Conservation (phyloP, 2,888 invertebrate genomes). For the Lasioglossum calceatum region DNA sequence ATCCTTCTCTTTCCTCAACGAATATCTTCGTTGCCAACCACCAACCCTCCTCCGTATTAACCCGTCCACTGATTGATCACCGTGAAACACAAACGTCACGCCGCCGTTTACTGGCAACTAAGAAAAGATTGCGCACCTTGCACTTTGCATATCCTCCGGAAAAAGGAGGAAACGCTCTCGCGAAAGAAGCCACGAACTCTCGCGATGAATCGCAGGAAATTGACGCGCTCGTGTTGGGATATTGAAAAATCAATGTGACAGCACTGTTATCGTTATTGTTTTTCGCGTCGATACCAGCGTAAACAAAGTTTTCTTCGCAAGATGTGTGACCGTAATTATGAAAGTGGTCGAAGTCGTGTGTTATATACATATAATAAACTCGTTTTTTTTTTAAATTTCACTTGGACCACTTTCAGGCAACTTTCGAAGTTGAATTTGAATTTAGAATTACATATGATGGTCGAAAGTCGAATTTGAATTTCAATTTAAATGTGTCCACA, state of each 20-base stretch:
- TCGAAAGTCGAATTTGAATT: too few relatives aligned
- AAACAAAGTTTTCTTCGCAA: neutral
- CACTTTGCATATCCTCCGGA: neutral
- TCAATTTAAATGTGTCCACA: too few relatives aligned
- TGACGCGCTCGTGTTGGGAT: neutral
- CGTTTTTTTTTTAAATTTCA: too few relatives aligned
- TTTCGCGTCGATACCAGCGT: neutral
- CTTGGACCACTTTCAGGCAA: too few relatives aligned
- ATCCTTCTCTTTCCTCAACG: conserved; percentile 13
- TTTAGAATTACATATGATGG: too few relatives aligned
- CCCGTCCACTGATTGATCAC: conserved; percentile 24
- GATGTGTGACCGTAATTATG: too few relatives aligned
- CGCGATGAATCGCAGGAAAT: neutral
- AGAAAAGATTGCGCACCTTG: neutral
- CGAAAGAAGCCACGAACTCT: neutral
- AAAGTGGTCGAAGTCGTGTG: too few relatives aligned
- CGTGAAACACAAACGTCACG: conserved; percentile 5
- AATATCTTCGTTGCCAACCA: conserved; percentile 7
- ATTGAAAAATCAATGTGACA: neutral
- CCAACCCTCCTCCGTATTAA: neutral
- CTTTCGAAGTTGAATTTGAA: too few relatives aligned
- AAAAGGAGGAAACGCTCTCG: neutral
- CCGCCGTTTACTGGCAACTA: conserved; percentile 8
- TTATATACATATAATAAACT: too few relatives aligned
- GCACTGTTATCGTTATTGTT: neutral